A percentile compares a stretch with the other conserved stretches of the same genome.
phyloP scores from a whole-genome alignment of 2,888 invertebrate genomes.

The Sinohyriopsis cumingii region DNA sequence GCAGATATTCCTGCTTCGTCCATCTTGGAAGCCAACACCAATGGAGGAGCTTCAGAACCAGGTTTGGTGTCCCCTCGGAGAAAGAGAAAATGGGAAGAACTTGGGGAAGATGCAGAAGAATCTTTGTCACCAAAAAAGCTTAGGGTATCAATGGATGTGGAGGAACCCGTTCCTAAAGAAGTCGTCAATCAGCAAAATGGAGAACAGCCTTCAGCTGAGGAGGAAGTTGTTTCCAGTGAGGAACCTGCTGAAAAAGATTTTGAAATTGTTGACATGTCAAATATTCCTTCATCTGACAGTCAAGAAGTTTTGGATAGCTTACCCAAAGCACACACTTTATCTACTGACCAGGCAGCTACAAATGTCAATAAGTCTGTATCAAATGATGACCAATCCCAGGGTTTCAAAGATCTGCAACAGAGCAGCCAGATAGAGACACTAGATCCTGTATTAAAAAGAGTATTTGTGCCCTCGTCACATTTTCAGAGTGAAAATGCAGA shows the following conservation, averaged over 20 bases:
- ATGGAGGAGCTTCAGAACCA: too few relatives aligned
- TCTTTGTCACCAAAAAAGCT: slow-evolving; percentile 26
- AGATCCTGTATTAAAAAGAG: slow-evolving; percentile 49
- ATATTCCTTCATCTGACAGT: slow-evolving; percentile 57
- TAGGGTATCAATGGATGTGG: slow-evolving; percentile 18
- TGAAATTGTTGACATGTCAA: slow-evolving; percentile 56
- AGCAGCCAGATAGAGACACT: slow-evolving; percentile 1
- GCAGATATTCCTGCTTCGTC: not conserved
- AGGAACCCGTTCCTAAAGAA: not conserved
- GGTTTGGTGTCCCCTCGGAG: slow-evolving; percentile 14
- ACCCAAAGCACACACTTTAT: slow-evolving; percentile 24
- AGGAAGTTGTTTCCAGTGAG: slow-evolving; percentile 18
- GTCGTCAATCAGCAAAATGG: slow-evolving; percentile 9
- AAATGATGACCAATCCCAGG: slow-evolving; percentile 9
- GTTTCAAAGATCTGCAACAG: not conserved
- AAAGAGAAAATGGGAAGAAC: slow-evolving; percentile 37
- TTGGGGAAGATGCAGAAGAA: slow-evolving; percentile 27
- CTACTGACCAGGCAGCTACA: not conserved
- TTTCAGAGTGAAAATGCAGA: slow-evolving; percentile 33
- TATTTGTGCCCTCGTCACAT: slow-evolving; percentile 51
- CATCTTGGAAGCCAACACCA: not conserved
- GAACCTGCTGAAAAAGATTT: slow-evolving; percentile 47
- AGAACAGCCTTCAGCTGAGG: slow-evolving; percentile 10
- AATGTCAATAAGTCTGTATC: slow-evolving; percentile 8
- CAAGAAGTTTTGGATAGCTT: slow-evolving; percentile 46